Conservation (phyloP, 2,113 vertebrate species). For the Dipodomys stephensi region DNA sequence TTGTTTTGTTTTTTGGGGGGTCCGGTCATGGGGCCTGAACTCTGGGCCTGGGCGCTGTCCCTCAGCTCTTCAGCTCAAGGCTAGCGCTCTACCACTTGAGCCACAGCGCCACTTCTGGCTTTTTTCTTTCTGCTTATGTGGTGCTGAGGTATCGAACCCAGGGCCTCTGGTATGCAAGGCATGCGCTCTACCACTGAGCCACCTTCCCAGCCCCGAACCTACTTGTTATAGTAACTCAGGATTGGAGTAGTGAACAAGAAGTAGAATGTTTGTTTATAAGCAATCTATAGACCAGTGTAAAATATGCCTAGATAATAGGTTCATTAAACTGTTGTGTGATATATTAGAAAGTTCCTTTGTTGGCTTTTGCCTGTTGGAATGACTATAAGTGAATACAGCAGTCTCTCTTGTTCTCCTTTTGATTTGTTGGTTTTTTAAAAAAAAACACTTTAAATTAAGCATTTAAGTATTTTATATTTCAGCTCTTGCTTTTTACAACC, state of each 20-base stretch:
- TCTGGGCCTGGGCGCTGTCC: too few species aligned
- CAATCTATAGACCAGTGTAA: not conserved
- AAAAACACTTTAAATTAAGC: not conserved
- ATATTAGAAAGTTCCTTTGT: not conserved
- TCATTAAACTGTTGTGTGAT: not conserved
- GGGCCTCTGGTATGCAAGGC: too few species aligned
- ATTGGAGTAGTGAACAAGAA: not conserved
- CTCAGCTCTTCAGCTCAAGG: too few species aligned
- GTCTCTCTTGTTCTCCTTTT: not conserved
- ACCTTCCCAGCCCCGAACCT: not conserved
- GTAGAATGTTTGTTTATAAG: not conserved
- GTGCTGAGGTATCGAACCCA: too few species aligned
- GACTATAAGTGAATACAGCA: not conserved
- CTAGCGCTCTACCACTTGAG: too few species aligned
- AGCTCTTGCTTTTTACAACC: not conserved
- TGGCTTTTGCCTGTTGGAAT: not conserved
- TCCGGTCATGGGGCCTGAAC: too few species aligned
- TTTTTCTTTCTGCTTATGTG: too few species aligned
- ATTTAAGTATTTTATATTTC: not conserved
- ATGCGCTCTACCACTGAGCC: too few species aligned
- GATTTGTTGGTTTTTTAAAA: not conserved
- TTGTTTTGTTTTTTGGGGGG: too few species aligned
- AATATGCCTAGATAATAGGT: not conserved
- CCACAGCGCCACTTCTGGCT: too few species aligned
- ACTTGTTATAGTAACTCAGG: not conserved